Evolutionary conservation across 2,888 invertebrate species (phyloP), one percentile per base, ranked within the genome.

Genomic region (Osedax frankpressi): DNA sequence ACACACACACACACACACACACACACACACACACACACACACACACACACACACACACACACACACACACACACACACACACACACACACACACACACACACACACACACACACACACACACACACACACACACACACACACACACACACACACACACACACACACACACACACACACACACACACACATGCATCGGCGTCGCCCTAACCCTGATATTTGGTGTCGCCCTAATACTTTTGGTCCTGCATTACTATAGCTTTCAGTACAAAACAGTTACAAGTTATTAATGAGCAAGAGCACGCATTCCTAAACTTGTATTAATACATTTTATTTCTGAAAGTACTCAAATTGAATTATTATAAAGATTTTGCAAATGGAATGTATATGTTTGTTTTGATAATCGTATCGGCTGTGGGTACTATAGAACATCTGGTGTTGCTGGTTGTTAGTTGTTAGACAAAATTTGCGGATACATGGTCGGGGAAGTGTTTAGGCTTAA

Each of bases 101-200:
- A 2, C 62, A 2, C 62, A 62, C 2, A 62, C 62, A 65, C 65
- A 65, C 65, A 65, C 24, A 65, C 65, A 65, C 65, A 65, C 65
- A 65, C 65, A 65, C 65, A 65, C 65, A 65, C 65, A 65, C 65
- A 24, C 65, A 65, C 65, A 65, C 65, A 65, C 65, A 65, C 65
- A 24, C 65, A 65, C 65, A 24, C 65, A 65, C 65, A 24, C 65
- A 65, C 65, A 24, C 65, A 65, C 65, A 24, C 65, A 65, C 65
- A 24, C 65, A 65, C 65, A 24, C 65, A 65, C 65, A 24, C 65
- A 65, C 65, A 65, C 65, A 65, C 65, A 65, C 65, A 65, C 65
- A 65, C 65, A n/a, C 63, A 63, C 59, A 65, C 65, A n/a, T 19
- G 28, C 24, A n/a, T 1, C 1, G 63, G 11, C 63, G n/a, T n/a